phyloP scores from a whole-genome alignment of 1,140 invertebrate genomes.

The Aphis gossypii region DNA sequence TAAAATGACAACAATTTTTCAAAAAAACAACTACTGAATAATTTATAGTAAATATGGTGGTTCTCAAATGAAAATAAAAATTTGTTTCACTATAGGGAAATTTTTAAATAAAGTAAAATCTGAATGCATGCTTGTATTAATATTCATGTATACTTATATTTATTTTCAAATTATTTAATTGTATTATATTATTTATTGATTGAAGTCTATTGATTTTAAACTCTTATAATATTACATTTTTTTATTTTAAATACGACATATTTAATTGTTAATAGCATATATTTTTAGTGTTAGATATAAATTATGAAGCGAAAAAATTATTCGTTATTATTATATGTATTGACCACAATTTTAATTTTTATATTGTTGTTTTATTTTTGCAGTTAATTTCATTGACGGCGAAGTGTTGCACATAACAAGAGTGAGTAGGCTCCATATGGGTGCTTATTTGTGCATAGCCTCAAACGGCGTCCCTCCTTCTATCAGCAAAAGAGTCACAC shows the following conservation, averaged over 20 bases:
- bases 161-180: not conserved
- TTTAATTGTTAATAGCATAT: not conserved
- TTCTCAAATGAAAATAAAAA: not conserved
- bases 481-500: conserved; percentile 82
- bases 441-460: conserved; percentile 86
- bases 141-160: not conserved
- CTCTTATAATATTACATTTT: not conserved
- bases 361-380: conserved; percentile 61
- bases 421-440: conserved; percentile 90
- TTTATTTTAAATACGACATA: not conserved
- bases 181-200: not conserved
- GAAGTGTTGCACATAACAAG: conserved; percentile 84
- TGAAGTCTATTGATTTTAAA: not conserved
- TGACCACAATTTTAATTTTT: not conserved
- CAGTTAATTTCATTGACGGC: conserved; percentile 86
- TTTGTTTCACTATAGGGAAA: no score
- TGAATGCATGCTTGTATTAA: no score
- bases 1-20: not conserved
- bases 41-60: not conserved
- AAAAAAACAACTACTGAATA: not conserved
- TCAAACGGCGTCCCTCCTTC: conserved; percentile 86
- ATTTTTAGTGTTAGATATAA: not conserved
- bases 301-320: not conserved
- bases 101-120: no score
- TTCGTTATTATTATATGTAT: not conserved